These are phyloP conservation scores for Lepilemur ruficaudatus DNA, from an alignment of 2,797 vertebrate species.

Conservation along the genomic window DNA sequence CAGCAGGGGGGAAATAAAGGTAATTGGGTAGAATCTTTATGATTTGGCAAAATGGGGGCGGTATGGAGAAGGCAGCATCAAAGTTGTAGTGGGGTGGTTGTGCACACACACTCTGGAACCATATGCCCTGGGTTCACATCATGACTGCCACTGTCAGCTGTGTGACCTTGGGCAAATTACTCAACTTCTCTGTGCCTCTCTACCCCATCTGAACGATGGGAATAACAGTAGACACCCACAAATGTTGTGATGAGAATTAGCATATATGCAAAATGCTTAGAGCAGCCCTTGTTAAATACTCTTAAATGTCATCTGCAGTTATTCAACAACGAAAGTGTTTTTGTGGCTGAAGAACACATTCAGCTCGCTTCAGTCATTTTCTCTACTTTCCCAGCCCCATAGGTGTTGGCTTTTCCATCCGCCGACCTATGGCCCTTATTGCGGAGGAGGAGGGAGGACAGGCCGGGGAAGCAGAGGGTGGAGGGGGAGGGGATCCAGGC, in stretches of 20 bases:
- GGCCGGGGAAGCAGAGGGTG: no score
- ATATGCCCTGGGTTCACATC: not conserved
- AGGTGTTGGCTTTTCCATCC: not conserved
- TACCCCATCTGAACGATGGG: not conserved
- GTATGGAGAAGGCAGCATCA: not conserved
- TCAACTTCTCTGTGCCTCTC: not conserved
- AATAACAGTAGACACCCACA: not conserved
- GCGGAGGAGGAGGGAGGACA: not conserved
- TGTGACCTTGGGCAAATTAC: not conserved
- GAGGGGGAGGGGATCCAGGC: not conserved
- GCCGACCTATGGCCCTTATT: not conserved
- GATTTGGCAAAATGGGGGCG: not conserved
- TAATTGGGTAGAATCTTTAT: not conserved
- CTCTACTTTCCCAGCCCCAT: not conserved
- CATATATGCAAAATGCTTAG: not conserved
- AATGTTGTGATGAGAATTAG: not conserved
- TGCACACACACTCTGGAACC: not conserved
- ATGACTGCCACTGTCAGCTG: not conserved
- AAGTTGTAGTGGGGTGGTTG: not conserved
- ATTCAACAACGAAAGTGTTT: not conserved
- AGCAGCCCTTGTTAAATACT: not conserved
- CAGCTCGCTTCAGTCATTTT: not conserved
- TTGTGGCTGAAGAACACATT: not conserved
- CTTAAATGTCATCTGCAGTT: not conserved
- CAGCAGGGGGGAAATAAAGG: rapidly evolving